Evolutionary conservation across 1,140 invertebrate genomes (phyloP).

Genomic region (Tetramorium parvispinum): DNA sequence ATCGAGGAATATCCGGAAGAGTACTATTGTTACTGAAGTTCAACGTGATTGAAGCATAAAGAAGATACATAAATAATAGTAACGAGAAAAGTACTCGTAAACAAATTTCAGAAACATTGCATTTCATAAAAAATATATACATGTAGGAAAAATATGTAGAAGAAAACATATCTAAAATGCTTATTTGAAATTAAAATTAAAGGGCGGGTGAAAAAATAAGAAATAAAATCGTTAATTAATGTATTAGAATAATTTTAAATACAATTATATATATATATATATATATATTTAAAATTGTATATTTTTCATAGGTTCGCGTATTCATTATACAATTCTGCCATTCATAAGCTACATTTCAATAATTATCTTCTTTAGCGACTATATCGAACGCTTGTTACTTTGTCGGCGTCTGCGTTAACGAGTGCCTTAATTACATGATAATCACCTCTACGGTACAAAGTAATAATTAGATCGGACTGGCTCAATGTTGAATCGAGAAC

Average conservation of each 20-base stretch:
- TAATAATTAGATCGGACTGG: slow-evolving; percentile 51
- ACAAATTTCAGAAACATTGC: background rate
- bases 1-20: slow-evolving; percentile 14
- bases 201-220: background rate
- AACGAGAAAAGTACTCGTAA: background rate
- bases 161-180: background rate
- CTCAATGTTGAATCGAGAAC: slow-evolving; percentile 24
- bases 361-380: slow-evolving; percentile 25
- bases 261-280: background rate
- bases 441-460: slow-evolving; percentile 27
- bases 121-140: background rate
- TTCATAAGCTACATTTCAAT: slow-evolving; percentile 3
- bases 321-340: background rate
- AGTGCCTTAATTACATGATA: slow-evolving; percentile 51
- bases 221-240: background rate
- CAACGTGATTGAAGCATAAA: slow-evolving; percentile 1
- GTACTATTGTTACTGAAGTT: slow-evolving; percentile 27
- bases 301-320: background rate
- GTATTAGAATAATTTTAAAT: background rate
- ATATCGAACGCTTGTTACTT: slow-evolving; percentile 45
- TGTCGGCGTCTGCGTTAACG: slow-evolving; percentile 13
- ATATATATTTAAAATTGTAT: too few species aligned
- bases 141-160: background rate
- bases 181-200: background rate
- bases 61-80: background rate